phyloP scores from a whole-genome alignment of 1,140 invertebrate species.

The Steinernema khuongi region DNA sequence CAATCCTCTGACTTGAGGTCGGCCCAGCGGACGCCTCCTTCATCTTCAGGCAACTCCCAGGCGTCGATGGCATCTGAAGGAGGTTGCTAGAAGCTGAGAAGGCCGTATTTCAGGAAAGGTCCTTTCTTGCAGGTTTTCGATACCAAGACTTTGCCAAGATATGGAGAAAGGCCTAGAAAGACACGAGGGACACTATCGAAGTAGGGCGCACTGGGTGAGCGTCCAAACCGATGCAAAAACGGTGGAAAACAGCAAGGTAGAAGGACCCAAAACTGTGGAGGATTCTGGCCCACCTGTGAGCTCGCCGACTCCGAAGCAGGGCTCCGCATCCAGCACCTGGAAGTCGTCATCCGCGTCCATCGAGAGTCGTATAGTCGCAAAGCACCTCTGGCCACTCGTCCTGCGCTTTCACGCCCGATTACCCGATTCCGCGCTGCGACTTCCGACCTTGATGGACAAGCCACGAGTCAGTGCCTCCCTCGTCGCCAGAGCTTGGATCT shows the following conservation, averaged over 20 bases:
- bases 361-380: background rate
- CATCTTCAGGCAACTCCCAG: background rate
- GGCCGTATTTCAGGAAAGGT: too few relatives aligned
- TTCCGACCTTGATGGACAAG: background rate
- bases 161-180: too few relatives aligned
- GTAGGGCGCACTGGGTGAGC: too few relatives aligned
- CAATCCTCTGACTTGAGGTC: background rate
- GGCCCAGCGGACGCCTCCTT: background rate
- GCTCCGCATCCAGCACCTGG: background rate
- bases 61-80: conserved; percentile 1
- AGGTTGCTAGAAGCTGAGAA: too few relatives aligned
- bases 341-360: conserved; percentile 7
- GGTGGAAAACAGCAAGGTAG: too few relatives aligned
- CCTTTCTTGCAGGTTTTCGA: too few relatives aligned
- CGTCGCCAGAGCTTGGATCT: too few relatives aligned
- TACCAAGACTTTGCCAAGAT: too few relatives aligned
- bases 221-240: too few relatives aligned
- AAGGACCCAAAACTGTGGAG: background rate
- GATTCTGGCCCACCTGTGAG: background rate
- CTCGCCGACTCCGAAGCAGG: background rate
- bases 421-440: background rate
- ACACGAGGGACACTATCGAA: too few relatives aligned
- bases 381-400: background rate
- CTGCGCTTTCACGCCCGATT: background rate
- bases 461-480: background rate